Percentiles rank a stretch among this genome's conserved stretches.
Evolutionary conservation across 2,888 invertebrate species (phyloP).

Genomic region (Brenthis ino): DNA sequence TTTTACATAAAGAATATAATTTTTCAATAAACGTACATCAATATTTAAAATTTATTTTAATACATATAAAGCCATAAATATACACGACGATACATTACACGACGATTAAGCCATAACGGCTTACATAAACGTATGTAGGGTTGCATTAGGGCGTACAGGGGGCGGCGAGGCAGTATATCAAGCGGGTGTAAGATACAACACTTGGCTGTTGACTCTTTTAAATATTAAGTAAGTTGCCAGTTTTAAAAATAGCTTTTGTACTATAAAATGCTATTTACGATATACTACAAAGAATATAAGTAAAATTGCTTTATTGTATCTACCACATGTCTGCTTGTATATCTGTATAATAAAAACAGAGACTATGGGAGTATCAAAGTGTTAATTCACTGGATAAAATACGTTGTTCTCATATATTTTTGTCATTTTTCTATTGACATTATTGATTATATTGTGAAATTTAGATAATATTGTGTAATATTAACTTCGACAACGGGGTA

Average conservation of each 20-base stretch:
- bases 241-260: constrained; percentile 22
- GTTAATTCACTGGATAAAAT: too few relatives aligned
- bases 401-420: too few relatives aligned
- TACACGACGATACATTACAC: constrained; percentile 13
- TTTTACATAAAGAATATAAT: too few relatives aligned
- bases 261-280: constrained; percentile 18
- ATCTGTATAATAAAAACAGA: too few relatives aligned
- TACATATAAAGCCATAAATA: constrained; percentile 1
- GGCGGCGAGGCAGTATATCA: constrained; percentile 55
- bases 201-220: constrained; percentile 32
- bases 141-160: constrained; percentile 44
- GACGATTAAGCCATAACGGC: constrained; percentile 19
- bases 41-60: too few relatives aligned
- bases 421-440: too few relatives aligned
- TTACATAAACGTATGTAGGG: constrained; percentile 17
- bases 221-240: constrained; percentile 22
- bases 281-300: not conserved
- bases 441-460: too few relatives aligned
- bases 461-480: too few relatives aligned
- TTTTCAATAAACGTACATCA: too few relatives aligned
- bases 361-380: too few relatives aligned
- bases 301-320: not conserved
- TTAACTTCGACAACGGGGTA: too few relatives aligned
- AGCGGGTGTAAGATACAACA: constrained; percentile 58
- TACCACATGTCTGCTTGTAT: too few relatives aligned